Percentiles rank a stretch among this genome's conserved stretches.
Evolutionary conservation across 2,113 vertebrate species (phyloP).

Genomic region (Oryzias woworae): DNA sequence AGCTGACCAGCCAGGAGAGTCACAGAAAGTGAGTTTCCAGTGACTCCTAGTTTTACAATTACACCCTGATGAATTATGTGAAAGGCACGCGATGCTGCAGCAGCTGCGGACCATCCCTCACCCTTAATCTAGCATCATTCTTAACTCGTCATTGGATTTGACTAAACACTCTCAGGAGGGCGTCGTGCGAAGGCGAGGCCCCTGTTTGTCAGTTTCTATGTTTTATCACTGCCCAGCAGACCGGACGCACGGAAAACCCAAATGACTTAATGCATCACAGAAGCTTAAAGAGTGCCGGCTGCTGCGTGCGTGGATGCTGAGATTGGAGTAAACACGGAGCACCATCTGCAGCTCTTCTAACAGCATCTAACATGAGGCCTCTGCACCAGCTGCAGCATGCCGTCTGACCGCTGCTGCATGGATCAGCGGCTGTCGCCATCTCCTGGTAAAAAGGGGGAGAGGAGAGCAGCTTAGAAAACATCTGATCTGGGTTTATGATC

Average conservation of each 20-base stretch:
- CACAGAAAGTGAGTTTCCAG: not conserved
- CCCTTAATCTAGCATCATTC: constrained; percentile 13
- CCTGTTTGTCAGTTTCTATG: constrained; percentile 16
- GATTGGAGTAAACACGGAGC: constrained; percentile 18
- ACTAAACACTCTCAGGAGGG: constrained; percentile 20
- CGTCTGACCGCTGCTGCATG: not conserved
- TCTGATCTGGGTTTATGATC: too few species aligned
- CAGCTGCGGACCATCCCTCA: not conserved
- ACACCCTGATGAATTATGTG: not conserved
- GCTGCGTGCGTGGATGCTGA: constrained; percentile 12
- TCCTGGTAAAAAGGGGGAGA: constrained; percentile 32
- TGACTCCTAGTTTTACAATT: not conserved
- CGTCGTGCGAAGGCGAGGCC: constrained; percentile 2
- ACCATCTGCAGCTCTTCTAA: constrained; percentile 24
- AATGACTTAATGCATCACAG: constrained; percentile 26
- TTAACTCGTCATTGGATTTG: constrained; percentile 5
- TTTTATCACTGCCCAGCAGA: constrained; percentile 28
- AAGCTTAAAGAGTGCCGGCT: not conserved
- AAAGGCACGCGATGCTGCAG: constrained; percentile 1
- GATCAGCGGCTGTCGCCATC: constrained; percentile 55
- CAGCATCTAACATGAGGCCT: constrained; percentile 9
- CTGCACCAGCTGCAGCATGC: not conserved
- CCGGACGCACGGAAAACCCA: constrained; percentile 24
- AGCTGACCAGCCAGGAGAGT: not conserved
- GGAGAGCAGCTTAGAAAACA: not conserved